phyloP scores from a whole-genome alignment of 2,888 invertebrate species.

The Clusia tigrina region DNA sequence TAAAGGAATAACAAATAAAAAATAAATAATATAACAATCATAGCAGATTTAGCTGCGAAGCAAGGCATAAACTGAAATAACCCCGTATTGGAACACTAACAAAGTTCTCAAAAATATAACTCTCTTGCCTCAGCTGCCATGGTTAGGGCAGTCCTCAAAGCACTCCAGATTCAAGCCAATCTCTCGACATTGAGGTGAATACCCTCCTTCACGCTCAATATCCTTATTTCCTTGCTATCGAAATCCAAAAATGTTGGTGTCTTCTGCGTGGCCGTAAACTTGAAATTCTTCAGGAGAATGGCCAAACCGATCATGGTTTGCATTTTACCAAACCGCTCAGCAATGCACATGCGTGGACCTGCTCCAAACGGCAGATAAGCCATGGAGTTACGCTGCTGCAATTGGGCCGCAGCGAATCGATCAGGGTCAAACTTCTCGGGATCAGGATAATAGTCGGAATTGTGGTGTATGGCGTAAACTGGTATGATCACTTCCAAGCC shows the following conservation, averaged over 20 bases:
- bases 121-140: too few species aligned
- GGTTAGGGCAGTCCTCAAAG: too few species aligned
- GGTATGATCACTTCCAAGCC: conserved; percentile 50
- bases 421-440: conserved; percentile 62
- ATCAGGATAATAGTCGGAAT: conserved; percentile 57
- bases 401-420: conserved; percentile 67
- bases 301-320: conserved; percentile 39
- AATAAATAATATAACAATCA: too few species aligned
- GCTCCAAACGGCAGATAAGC: conserved; percentile 44
- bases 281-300: conserved; percentile 37
- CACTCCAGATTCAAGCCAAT: conserved; percentile 16
- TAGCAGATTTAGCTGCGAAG: too few species aligned
- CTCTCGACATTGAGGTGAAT: conserved; percentile 35
- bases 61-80: too few species aligned
- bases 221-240: conserved; percentile 10
- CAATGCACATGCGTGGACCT: conserved; percentile 43
- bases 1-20: too few species aligned
- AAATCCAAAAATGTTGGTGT: conserved; percentile 32
- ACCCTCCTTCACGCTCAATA: conserved; percentile 31
- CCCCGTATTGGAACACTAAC: too few species aligned
- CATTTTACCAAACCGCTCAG: conserved; percentile 42
- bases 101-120: too few species aligned
- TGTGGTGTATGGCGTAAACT: conserved; percentile 57
- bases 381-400: conserved; percentile 62
- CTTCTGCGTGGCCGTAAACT: conserved; percentile 30